phyloP scores from a whole-genome alignment of 2,797 vertebrate genomes.

The Paramormyrops hopkinsi region DNA sequence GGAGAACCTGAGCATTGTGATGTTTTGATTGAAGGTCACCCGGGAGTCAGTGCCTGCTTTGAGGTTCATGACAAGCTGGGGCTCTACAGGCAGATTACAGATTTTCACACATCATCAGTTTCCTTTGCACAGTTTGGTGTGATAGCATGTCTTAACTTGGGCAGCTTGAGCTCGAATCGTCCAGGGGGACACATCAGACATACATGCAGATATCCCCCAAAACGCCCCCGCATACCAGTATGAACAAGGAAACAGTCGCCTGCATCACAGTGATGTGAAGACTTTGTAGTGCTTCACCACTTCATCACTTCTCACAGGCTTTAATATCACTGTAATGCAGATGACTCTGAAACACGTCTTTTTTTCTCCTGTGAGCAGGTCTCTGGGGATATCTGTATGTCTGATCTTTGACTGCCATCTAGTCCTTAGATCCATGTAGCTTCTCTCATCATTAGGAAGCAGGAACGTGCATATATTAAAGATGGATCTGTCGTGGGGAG shows the following conservation, averaged over 20 bases:
- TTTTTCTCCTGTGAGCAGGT: background rate
- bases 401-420: slow-evolving; percentile 9
- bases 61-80: background rate
- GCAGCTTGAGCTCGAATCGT: background rate
- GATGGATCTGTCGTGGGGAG: background rate
- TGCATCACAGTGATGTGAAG: background rate
- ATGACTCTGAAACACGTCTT: background rate
- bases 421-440: slow-evolving; percentile 7
- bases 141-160: background rate
- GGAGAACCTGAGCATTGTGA: background rate
- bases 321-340: background rate
- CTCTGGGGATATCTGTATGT: slow-evolving; percentile 8
- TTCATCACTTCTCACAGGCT: background rate
- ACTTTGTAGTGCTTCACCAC: background rate
- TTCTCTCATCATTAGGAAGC: background rate
- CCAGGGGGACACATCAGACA: slow-evolving; percentile 1
- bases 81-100: background rate
- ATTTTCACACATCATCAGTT: background rate
- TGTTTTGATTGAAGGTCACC: background rate
- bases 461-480: background rate
- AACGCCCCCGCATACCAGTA: background rate
- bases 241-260: background rate
- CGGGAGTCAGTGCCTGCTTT: background rate
- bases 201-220: background rate
- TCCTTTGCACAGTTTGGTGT: background rate